Percentiles rank a stretch among this genome's conserved stretches.
Evolutionary conservation across 2,888 invertebrate genomes (phyloP).

Genomic region (Nemurella pictetii): DNA sequence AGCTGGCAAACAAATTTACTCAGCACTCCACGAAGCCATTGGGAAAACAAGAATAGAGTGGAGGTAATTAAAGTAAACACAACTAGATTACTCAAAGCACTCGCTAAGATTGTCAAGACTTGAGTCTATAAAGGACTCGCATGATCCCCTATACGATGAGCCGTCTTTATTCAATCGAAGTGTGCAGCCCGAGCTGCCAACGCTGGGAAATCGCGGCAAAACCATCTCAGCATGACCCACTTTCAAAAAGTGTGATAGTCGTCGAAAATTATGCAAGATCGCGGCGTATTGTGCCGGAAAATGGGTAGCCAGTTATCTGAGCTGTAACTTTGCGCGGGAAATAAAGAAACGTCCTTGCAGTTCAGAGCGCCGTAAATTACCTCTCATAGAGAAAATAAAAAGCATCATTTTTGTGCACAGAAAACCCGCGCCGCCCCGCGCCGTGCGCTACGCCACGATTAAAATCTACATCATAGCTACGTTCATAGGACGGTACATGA

Average conservation of each 20-base stretch:
- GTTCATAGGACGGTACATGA: not conserved
- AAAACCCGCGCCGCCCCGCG: too few relatives aligned
- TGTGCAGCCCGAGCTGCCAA: too few relatives aligned
- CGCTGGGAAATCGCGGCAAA: not conserved
- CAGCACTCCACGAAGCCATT: not conserved
- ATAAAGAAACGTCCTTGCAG: not conserved
- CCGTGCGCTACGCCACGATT: too few relatives aligned
- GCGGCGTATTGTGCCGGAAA: not conserved
- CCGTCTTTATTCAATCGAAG: not conserved
- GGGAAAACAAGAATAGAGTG: not conserved
- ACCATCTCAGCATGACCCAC: too few relatives aligned
- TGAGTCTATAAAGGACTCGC: not conserved
- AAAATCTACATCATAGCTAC: not conserved
- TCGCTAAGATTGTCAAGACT: not conserved
- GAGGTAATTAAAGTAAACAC: not conserved
- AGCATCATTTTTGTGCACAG: not conserved
- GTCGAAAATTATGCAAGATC: not conserved
- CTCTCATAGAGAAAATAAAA: not conserved
- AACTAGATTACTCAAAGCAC: not conserved
- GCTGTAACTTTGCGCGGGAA: not conserved
- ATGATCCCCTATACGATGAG: not conserved
- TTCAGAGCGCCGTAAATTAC: not conserved
- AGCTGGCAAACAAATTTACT: not conserved
- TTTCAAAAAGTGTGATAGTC: not conserved
- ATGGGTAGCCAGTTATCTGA: not conserved